Percentiles rank a stretch among this genome's conserved stretches.
Evolutionary conservation across 92 coral and sea anemone genomes (phyloP).

Genomic region (Pocillopora meandrina): DNA sequence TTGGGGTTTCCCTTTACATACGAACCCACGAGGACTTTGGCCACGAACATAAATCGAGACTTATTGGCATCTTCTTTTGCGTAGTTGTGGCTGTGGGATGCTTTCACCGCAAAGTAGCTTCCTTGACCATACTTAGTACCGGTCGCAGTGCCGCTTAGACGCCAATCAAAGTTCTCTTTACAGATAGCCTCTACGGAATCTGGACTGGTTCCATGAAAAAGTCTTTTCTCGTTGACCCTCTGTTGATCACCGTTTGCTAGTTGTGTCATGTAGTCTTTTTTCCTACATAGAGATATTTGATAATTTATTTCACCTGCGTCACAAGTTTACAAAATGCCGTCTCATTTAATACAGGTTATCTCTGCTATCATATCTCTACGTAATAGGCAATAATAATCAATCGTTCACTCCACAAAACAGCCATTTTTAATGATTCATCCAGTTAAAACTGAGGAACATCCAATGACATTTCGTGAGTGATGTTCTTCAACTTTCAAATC

Average conservation of each 20-base stretch:
- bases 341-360: too few relatives aligned
- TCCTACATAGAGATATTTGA: conserved; percentile 30
- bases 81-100: conserved; percentile 60
- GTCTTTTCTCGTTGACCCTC: conserved; percentile 51
- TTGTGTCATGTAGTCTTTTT: conserved; percentile 67
- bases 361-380: too few relatives aligned
- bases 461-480: too few relatives aligned
- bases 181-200: conserved; percentile 67
- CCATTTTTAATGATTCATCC: too few relatives aligned
- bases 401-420: too few relatives aligned
- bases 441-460: too few relatives aligned
- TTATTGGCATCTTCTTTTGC: conserved; percentile 29
- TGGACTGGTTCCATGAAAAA: conserved; percentile 70
- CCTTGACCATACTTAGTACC: conserved; percentile 81
- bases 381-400: too few relatives aligned
- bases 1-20: conserved; percentile 63
- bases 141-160: conserved; percentile 54
- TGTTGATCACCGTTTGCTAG: background rate
- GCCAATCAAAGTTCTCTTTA: conserved; percentile 74
- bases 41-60: conserved; percentile 68
- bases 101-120: conserved; percentile 76
- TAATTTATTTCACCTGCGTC: too few relatives aligned
- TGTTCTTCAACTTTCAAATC: too few relatives aligned
- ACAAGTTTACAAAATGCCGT: too few relatives aligned
- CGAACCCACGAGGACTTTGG: conserved; percentile 76